phyloP scores from a whole-genome alignment of 2,113 vertebrate species.

The Phainopepla nitens region DNA sequence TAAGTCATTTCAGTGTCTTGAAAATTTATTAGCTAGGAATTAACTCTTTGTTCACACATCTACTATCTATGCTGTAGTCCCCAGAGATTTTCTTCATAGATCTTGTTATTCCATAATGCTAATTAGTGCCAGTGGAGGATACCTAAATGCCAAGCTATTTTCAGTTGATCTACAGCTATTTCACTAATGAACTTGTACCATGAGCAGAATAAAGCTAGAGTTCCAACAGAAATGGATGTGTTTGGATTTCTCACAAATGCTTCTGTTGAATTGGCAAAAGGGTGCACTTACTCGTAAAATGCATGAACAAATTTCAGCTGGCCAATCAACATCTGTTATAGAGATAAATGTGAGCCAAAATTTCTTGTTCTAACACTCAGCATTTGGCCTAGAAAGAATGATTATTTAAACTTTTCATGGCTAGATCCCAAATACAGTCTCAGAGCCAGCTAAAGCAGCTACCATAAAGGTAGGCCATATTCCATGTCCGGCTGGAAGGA shows the following conservation, averaged over 20 bases:
- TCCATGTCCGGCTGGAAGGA: neutral
- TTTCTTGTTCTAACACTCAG: neutral
- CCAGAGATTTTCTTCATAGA: neutral
- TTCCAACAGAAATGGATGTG: neutral
- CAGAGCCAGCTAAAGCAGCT: neutral
- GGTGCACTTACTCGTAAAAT: neutral
- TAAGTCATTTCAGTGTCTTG: neutral
- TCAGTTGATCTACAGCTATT: constrained; percentile 28
- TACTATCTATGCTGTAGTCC: neutral
- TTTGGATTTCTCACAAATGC: constrained; percentile 45
- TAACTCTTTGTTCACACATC: constrained; percentile 50
- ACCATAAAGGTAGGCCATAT: neutral
- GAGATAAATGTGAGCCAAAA: constrained; percentile 30
- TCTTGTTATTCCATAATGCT: constrained; percentile 16
- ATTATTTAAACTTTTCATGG: constrained; percentile 41
- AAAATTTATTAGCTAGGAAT: constrained; percentile 29
- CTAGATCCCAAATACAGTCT: neutral
- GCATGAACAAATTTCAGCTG: constrained; percentile 40
- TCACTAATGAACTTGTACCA: constrained; percentile 32
- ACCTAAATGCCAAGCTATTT: constrained; percentile 50
- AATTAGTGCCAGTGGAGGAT: constrained; percentile 17
- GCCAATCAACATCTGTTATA: constrained; percentile 37
- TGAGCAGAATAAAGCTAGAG: neutral
- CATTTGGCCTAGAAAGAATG: constrained; percentile 23
- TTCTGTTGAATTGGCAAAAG: constrained; percentile 45